phyloP scores from a whole-genome alignment of 2,113 vertebrate genomes.

The Onychostoma macrolepis region DNA sequence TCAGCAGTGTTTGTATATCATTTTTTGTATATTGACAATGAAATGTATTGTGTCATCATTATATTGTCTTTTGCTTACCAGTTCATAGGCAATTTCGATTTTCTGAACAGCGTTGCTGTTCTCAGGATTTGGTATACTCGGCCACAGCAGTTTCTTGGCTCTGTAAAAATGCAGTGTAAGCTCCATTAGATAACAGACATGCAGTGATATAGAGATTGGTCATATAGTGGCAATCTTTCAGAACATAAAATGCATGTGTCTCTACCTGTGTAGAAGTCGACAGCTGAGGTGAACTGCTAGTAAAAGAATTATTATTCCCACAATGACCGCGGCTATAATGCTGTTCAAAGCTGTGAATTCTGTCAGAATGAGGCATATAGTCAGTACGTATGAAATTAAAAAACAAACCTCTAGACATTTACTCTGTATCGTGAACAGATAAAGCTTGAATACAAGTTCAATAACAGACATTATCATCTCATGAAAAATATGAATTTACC shows the following conservation, averaged over 20 bases:
- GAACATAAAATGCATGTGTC: neutral
- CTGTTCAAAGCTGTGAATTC: constrained; percentile 18
- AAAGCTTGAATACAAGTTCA: neutral
- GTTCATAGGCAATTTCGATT: constrained; percentile 61
- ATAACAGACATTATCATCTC: too few relatives aligned
- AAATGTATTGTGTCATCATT: neutral
- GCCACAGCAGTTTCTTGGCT: constrained; percentile 74
- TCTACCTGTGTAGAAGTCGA: constrained; percentile 67
- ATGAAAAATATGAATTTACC: constrained; percentile 55
- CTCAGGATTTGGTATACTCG: constrained; percentile 78
- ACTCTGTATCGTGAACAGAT: neutral
- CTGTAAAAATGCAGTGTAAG: constrained; percentile 54
- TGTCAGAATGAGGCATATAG: constrained; percentile 24
- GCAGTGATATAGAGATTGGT: neutral
- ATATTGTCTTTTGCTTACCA: constrained; percentile 56
- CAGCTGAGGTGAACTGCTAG: constrained; percentile 49
- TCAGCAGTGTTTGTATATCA: neutral
- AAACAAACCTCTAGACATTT: neutral
- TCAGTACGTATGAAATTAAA: neutral
- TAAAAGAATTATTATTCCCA: constrained; percentile 48
- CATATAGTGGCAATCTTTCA: neutral
- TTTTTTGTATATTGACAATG: neutral
- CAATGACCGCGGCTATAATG: constrained; percentile 30
- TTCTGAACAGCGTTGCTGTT: constrained; percentile 79
- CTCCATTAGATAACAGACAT: constrained; percentile 11